Percentiles rank a stretch among this genome's conserved stretches.
phyloP scores from a whole-genome alignment of 2,113 vertebrate species.

The Bettongia penicillata region DNA sequence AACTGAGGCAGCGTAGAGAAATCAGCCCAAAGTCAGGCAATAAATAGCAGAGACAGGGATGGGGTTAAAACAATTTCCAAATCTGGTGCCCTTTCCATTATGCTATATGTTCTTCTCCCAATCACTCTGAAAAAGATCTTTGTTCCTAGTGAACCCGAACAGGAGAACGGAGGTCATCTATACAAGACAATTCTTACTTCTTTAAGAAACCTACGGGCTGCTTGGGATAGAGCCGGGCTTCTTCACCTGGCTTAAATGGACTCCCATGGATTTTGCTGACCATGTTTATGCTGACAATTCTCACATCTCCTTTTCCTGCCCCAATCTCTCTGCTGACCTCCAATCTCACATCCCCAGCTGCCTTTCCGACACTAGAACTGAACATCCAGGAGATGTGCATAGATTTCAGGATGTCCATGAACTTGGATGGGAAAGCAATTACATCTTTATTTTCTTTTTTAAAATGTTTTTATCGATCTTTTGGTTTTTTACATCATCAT shows the following conservation, averaged over 20 bases:
- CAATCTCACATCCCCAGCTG: background rate
- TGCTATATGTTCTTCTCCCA: background rate
- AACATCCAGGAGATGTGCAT: background rate
- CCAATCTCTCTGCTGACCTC: background rate
- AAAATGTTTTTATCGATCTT: background rate
- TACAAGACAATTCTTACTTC: background rate
- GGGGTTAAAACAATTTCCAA: background rate
- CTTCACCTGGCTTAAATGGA: background rate
- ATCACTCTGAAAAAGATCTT: background rate
- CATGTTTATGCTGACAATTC: background rate
- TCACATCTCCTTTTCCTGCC: background rate
- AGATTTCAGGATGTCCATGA: background rate
- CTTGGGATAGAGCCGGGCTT: background rate
- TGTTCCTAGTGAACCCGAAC: background rate
- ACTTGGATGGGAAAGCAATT: background rate
- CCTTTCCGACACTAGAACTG: background rate
- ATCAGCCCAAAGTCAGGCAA: background rate
- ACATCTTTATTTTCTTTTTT: background rate
- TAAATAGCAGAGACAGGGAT: background rate
- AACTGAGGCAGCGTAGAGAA: background rate
- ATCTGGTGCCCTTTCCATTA: background rate
- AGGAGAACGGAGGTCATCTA: background rate
- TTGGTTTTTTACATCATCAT: background rate
- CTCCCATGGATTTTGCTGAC: background rate
- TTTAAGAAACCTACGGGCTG: background rate